A percentile compares a stretch with the other conserved stretches of the same genome.
Evolutionary conservation across 1,140 invertebrate genomes (phyloP).

Genomic region (Hycleus cichorii): DNA sequence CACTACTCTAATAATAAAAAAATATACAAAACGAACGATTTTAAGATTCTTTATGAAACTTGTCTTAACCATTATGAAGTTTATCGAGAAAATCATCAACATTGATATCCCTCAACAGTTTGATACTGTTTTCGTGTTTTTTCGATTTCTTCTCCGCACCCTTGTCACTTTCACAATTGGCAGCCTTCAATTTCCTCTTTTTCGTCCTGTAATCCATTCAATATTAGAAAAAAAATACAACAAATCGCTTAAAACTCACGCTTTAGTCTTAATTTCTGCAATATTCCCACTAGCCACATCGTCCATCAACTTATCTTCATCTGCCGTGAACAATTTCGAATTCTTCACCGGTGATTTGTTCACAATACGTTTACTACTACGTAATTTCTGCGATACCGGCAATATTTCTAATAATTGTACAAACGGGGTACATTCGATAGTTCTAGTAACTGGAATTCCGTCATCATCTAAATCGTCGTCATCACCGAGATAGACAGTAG

Average conservation of each 20-base stretch:
- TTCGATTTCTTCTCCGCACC: slow-evolving; percentile 1
- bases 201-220: not conserved
- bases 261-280: too few species aligned
- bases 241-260: too few species aligned
- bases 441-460: not conserved
- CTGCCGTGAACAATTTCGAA: not conserved
- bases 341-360: not conserved
- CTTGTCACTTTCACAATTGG: not conserved
- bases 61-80: not conserved
- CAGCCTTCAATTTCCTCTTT: not conserved
- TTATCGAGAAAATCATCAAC: slow-evolving; percentile 7
- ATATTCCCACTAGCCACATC: not conserved
- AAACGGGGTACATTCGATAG: not conserved
- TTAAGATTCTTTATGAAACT: too few species aligned
- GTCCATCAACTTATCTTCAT: slow-evolving; percentile 2
- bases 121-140: not conserved
- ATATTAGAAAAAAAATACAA: too few species aligned
- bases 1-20: not conserved
- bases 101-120: slow-evolving; percentile 5
- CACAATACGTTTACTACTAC: too few species aligned
- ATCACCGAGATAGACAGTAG: not conserved
- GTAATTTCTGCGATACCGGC: not conserved
- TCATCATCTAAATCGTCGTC: not conserved
- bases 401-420: not conserved
- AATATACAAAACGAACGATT: too few species aligned